These are phyloP conservation scores for Colossoma macropomum DNA, from an alignment of 2,113 vertebrate species.

Conservation along the genomic window DNA sequence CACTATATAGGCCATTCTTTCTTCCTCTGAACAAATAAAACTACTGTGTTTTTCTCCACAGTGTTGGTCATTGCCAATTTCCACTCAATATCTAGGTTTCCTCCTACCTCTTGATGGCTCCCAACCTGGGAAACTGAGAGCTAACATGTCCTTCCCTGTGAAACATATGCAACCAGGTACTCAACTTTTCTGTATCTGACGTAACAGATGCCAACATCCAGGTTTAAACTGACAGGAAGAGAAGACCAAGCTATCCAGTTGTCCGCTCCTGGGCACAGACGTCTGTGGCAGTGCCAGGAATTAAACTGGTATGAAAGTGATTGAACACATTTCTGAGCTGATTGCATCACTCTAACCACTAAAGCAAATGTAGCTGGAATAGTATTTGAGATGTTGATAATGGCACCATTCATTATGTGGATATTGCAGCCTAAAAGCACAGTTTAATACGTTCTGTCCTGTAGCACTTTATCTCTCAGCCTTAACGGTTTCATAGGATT, in stretches of 20 bases:
- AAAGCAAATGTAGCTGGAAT: not conserved
- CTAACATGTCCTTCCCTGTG: not conserved
- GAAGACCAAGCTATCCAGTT: not conserved
- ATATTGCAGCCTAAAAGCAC: too few relatives aligned
- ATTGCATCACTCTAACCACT: not conserved
- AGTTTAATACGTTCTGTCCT: too few relatives aligned
- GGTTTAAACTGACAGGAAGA: not conserved
- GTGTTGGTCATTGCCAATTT: not conserved
- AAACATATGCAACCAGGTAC: not conserved
- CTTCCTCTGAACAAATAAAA: constrained; percentile 10
- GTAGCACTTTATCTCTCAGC: too few relatives aligned
- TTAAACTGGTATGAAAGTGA: too few relatives aligned
- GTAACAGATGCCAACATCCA: too few relatives aligned
- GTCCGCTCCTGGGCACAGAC: not conserved
- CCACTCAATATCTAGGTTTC: not conserved
- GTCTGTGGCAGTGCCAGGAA: not conserved
- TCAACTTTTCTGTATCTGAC: not conserved
- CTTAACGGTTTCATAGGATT: too few relatives aligned
- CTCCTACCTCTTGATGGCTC: not conserved
- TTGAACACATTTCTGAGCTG: not conserved
- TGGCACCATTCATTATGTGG: too few relatives aligned
- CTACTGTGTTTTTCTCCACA: not conserved
- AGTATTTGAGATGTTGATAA: too few relatives aligned
- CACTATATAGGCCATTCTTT: not conserved
- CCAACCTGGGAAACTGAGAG: not conserved